A percentile compares a stretch with the other conserved stretches of the same genome.
Conservation (phyloP, 2,113 vertebrate species). For the Pandion haliaetus region DNA sequence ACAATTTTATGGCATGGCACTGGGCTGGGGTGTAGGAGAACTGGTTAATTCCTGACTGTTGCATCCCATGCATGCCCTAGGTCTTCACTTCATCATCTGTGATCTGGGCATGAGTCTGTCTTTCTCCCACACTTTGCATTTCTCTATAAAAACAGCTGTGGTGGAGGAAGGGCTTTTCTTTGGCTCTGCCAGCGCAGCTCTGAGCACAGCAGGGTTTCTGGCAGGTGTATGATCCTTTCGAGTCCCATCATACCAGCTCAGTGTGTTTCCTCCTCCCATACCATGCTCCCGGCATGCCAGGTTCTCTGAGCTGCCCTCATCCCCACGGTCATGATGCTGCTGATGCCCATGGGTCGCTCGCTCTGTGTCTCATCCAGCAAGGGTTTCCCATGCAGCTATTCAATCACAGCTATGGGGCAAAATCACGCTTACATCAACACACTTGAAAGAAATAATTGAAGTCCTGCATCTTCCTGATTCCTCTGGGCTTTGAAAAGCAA, state of each 20-base stretch:
- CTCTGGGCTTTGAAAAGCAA: neutral
- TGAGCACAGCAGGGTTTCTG: neutral
- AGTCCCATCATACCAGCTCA: neutral
- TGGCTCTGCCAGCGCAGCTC: neutral
- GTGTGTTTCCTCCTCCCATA: neutral
- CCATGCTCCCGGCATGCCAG: rapidly evolving
- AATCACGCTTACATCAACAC: neutral
- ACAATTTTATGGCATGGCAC: rapidly evolving
- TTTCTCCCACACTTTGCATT: neutral
- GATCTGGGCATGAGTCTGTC: neutral
- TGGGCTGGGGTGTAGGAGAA: neutral
- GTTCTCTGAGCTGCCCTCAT: neutral
- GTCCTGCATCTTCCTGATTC: neutral
- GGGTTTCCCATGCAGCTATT: neutral
- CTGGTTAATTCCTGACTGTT: neutral
- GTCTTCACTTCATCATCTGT: neutral
- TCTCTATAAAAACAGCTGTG: neutral
- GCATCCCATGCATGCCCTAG: neutral
- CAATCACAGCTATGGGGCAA: neutral
- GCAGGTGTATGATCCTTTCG: neutral
- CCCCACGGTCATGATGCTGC: rapidly evolving
- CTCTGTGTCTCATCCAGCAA: neutral
- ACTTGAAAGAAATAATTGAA: neutral
- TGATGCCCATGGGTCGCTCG: rapidly evolving
- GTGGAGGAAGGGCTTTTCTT: neutral